Evolutionary conservation across 2,888 invertebrate genomes (phyloP).

Genomic region (Timandra comae): DNA sequence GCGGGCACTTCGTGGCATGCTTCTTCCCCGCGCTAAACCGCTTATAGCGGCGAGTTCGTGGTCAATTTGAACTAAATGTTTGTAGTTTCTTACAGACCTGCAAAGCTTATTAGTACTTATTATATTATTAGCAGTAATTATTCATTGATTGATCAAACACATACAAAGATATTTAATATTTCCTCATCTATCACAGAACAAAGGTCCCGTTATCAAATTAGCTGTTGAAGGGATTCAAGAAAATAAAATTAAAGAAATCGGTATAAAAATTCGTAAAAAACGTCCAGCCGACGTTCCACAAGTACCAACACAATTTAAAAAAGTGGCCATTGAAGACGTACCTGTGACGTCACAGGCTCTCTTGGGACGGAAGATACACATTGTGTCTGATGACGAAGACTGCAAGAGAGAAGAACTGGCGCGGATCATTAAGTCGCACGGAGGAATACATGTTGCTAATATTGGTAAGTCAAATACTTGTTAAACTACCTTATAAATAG

Average conservation of each 20-base stretch:
- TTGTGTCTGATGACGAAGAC: slow-evolving; percentile 54
- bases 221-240: slow-evolving; percentile 42
- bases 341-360: slow-evolving; percentile 45
- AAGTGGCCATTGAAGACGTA: slow-evolving; percentile 25
- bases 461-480: slow-evolving; percentile 41
- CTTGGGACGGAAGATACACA: slow-evolving; percentile 42
- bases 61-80: too few relatives aligned
- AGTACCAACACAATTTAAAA: slow-evolving; percentile 49
- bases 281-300: slow-evolving; percentile 32
- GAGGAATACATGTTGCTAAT: slow-evolving; percentile 53
- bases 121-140: too few relatives aligned
- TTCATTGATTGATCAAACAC: too few relatives aligned
- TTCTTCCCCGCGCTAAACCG: too few relatives aligned
- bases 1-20: too few relatives aligned
- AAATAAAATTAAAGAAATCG: slow-evolving; percentile 29
- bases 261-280: slow-evolving; percentile 34
- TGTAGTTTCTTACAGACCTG: too few relatives aligned
- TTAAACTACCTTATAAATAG: too few relatives aligned
- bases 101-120: too few relatives aligned
- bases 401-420: slow-evolving; percentile 42
- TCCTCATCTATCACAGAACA: slow-evolving; percentile 28
- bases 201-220: slow-evolving; percentile 48
- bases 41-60: too few relatives aligned
- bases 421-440: slow-evolving; percentile 47
- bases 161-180: not conserved